A percentile compares a stretch with the other conserved stretches of the same genome.
These are phyloP conservation scores for Erannis defoliaria DNA, from an alignment of 2,888 invertebrate species.

Conservation along the genomic window DNA sequence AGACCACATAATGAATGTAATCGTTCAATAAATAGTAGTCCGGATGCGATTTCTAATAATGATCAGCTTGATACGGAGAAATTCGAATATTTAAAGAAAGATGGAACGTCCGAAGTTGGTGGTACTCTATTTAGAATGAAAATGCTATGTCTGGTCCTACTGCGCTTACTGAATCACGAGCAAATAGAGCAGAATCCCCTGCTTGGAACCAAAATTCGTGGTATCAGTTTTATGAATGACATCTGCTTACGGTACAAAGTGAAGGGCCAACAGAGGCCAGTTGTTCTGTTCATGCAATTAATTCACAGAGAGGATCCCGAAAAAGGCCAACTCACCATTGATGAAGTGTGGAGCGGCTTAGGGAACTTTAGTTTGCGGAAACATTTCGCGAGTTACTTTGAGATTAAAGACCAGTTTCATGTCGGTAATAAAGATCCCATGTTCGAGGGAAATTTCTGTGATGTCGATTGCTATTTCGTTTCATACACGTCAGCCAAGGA, in stretches of 20 bases:
- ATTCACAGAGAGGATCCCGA: slow-evolving; percentile 55
- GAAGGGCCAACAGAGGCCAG: slow-evolving; percentile 35
- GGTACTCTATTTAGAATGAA: slow-evolving; percentile 51
- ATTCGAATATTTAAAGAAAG: slow-evolving; percentile 33
- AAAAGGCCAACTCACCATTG: slow-evolving; percentile 50
- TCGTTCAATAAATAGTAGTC: background rate
- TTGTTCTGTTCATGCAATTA: slow-evolving; percentile 55
- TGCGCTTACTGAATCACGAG: slow-evolving; percentile 50
- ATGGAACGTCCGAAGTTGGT: slow-evolving; percentile 40
- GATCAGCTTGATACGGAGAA: background rate
- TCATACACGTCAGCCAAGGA: slow-evolving; percentile 56
- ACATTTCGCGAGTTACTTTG: slow-evolving; percentile 56
- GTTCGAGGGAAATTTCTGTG: slow-evolving; percentile 50
- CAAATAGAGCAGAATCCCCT: slow-evolving; percentile 48
- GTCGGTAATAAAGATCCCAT: slow-evolving; percentile 46
- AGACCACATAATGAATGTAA: background rate
- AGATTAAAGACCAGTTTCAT: slow-evolving; percentile 51
- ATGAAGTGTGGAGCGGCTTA: slow-evolving; percentile 45
- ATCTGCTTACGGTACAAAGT: slow-evolving; percentile 53
- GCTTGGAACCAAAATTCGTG: slow-evolving; percentile 56
- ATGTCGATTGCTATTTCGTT: slow-evolving; percentile 52
- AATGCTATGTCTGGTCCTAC: slow-evolving; percentile 50
- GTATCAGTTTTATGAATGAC: slow-evolving; percentile 58
- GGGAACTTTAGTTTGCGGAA: slow-evolving; percentile 51
- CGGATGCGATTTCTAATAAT: background rate